Conservation (phyloP, 2,113 vertebrate genomes). For the Corythoichthys haematopterus region DNA sequence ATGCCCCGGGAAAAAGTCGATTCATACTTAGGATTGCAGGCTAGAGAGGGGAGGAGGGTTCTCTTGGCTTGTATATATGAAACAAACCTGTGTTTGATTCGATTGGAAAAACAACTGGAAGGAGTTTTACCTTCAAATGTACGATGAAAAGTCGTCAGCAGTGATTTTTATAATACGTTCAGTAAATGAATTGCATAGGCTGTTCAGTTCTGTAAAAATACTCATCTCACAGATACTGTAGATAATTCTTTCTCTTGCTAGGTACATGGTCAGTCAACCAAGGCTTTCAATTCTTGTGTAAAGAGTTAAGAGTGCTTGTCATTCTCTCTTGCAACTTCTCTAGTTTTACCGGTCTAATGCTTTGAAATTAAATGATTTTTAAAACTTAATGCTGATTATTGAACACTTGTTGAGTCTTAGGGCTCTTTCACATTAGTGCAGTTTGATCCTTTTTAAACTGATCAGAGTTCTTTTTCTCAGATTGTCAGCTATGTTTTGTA, state of each 20-base stretch:
- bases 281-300: background rate
- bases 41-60: background rate
- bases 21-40: slow-evolving; percentile 53
- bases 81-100: slow-evolving; percentile 53
- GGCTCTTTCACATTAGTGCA: no score
- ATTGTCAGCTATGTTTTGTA: no score
- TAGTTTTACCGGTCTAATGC: no score
- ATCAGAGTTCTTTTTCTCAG: no score
- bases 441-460: no score
- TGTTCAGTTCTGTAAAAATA: background rate
- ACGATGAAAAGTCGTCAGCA: background rate
- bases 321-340: no score
- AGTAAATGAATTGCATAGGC: background rate
- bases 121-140: slow-evolving; percentile 12
- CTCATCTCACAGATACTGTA: background rate
- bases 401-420: no score
- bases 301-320: background rate
- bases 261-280: background rate
- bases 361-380: no score
- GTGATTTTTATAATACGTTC: background rate
- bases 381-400: no score
- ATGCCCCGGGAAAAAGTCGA: slow-evolving; percentile 73
- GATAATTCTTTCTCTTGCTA: background rate
- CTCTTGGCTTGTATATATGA: slow-evolving; percentile 44
- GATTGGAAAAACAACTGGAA: slow-evolving; percentile 32